Evolutionary conservation across 2,113 vertebrate genomes (phyloP).

Genomic region (Prinia subflava): DNA sequence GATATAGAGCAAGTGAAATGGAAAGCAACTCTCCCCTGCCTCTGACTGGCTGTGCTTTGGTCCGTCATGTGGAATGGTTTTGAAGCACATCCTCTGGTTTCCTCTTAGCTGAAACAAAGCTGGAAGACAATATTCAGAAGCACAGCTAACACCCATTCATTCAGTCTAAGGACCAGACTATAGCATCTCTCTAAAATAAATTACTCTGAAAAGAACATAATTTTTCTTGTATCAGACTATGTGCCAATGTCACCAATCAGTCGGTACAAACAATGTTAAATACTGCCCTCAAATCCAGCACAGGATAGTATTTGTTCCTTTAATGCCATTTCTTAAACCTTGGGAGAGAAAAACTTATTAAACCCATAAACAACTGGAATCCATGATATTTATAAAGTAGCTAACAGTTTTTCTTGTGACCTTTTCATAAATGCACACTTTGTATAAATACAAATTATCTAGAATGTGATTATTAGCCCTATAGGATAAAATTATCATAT

Average conservation of each 20-base stretch:
- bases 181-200: background rate
- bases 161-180: background rate
- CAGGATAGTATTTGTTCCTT: background rate
- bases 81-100: background rate
- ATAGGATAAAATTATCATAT: slow-evolving; percentile 7
- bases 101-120: background rate
- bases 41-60: background rate
- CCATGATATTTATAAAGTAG: background rate
- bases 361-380: background rate
- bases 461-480: background rate
- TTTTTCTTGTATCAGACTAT: background rate
- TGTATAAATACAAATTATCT: background rate
- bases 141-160: background rate
- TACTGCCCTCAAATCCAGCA: background rate
- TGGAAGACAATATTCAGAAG: background rate
- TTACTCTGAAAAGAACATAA: background rate
- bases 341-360: background rate
- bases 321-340: background rate
- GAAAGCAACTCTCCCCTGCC: background rate
- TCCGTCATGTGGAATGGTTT: background rate
- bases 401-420: background rate
- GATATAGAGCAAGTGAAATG: background rate
- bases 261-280: background rate
- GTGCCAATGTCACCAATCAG: accelerated
- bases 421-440: background rate